Conservation (phyloP, 92 coral and sea anemone genomes). For the Phenganax marumi region DNA sequence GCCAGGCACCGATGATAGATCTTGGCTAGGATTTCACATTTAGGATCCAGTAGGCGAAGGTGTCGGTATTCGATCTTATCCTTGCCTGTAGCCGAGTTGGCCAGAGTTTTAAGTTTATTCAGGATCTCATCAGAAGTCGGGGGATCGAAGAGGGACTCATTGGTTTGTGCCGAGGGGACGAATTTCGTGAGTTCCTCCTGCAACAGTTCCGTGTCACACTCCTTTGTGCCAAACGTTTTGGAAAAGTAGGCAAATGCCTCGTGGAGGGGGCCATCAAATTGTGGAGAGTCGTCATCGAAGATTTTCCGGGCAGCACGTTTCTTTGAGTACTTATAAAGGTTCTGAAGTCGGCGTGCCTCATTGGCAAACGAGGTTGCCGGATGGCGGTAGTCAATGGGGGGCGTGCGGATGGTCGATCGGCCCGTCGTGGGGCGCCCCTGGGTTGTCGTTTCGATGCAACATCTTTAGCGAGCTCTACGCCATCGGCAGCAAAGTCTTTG, state of each 20-base stretch:
- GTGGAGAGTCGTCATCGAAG: not conserved
- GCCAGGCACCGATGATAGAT: not conserved
- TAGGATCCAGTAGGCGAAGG: not conserved
- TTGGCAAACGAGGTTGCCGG: not conserved
- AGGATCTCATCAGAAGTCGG: no score
- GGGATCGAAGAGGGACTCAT: not conserved
- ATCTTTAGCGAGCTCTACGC: not conserved
- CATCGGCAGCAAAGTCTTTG: not conserved
- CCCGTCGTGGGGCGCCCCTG: not conserved
- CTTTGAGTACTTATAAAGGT: not conserved
- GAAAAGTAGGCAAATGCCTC: not conserved
- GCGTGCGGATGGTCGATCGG: not conserved
- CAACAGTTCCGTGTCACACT: not conserved
- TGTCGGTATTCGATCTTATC: no score
- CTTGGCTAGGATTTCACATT: not conserved
- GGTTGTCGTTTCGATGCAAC: not conserved
- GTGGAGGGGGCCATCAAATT: not conserved
- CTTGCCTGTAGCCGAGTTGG: no score
- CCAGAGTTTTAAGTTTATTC: no score
- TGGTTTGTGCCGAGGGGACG: not conserved
- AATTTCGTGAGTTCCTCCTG: not conserved
- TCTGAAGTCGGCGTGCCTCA: conserved; percentile 1
- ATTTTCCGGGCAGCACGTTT: conserved; percentile 21
- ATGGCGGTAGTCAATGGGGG: not conserved
- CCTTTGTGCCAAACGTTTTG: not conserved